Evolutionary conservation across 2,888 invertebrate species (phyloP).

Genomic region (Malacosoma neustria): DNA sequence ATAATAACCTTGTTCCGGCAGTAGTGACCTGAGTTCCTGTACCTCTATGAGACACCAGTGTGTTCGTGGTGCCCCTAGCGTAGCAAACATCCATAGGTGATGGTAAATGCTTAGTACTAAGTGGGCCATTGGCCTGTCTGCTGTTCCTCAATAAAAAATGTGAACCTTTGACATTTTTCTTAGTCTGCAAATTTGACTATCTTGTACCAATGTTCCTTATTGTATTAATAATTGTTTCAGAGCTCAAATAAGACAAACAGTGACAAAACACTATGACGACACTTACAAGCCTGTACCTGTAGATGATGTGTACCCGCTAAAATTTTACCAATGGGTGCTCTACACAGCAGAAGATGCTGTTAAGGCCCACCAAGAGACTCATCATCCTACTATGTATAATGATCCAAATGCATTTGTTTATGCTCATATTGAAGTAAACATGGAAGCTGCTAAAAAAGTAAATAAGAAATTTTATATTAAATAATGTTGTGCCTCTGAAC

Average conservation of each 20-base stretch:
- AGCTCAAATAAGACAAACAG: slow-evolving; percentile 32
- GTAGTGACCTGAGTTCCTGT: too few relatives aligned
- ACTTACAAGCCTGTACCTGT: slow-evolving; percentile 53
- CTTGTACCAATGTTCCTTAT: too few relatives aligned
- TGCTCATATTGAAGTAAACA: slow-evolving; percentile 85
- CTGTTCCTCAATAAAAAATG: too few relatives aligned
- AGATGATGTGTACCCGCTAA: slow-evolving; percentile 75
- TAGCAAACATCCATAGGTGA: too few relatives aligned
- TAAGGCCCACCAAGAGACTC: slow-evolving; percentile 84
- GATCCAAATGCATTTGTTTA: slow-evolving; percentile 80
- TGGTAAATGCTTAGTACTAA: too few relatives aligned
- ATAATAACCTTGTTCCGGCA: too few relatives aligned
- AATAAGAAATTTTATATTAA: slow-evolving; percentile 1
- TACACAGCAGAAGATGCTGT: slow-evolving; percentile 86
- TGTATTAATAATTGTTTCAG: slow-evolving; percentile 25
- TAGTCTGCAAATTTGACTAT: too few relatives aligned
- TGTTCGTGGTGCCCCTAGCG: too few relatives aligned
- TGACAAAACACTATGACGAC: slow-evolving; percentile 76
- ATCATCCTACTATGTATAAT: slow-evolving; percentile 89
- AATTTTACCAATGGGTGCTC: slow-evolving; percentile 74
- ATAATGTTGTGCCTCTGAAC: too few relatives aligned
- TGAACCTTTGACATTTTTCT: too few relatives aligned
- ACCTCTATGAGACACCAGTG: too few relatives aligned
- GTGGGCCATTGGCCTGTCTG: too few relatives aligned
- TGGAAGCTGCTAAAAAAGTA: slow-evolving; percentile 82